Conservation (phyloP, 2,797 vertebrate species). For the Semaprochilodus insignis region DNA sequence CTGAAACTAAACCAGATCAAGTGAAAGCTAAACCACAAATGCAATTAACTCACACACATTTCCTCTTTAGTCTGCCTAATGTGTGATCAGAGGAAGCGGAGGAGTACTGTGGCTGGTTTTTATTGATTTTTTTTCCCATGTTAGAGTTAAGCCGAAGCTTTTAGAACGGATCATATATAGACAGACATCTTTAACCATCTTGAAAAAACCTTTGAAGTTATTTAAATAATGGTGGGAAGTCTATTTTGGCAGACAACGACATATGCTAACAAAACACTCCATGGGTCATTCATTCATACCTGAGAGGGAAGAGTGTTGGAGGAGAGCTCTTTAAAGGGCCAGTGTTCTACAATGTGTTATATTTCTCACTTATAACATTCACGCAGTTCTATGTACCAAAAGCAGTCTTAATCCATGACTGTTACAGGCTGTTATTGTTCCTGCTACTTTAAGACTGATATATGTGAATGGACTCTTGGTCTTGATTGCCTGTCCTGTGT, state of each 20-base stretch:
- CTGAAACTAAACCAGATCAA: slow-evolving; percentile 2
- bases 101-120: not conserved
- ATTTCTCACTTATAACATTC: no score
- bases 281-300: not conserved
- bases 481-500: no score
- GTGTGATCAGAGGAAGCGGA: not conserved
- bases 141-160: slow-evolving; percentile 14
- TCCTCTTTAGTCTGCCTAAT: slow-evolving; percentile 1
- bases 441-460: no score
- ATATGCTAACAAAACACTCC: not conserved
- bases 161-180: not conserved
- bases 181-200: not conserved
- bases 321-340: no score
- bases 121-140: slow-evolving; percentile 25
- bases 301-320: no score
- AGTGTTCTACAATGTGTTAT: no score
- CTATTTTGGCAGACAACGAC: not conserved
- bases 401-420: no score
- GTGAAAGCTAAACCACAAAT: not conserved
- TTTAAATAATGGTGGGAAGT: not conserved
- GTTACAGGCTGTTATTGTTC: no score
- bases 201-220: not conserved
- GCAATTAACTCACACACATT: slow-evolving; percentile 17
- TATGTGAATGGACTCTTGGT: no score
- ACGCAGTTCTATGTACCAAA: no score